phyloP scores from a whole-genome alignment of 2,113 vertebrate genomes.

The Anoura caudifer region DNA sequence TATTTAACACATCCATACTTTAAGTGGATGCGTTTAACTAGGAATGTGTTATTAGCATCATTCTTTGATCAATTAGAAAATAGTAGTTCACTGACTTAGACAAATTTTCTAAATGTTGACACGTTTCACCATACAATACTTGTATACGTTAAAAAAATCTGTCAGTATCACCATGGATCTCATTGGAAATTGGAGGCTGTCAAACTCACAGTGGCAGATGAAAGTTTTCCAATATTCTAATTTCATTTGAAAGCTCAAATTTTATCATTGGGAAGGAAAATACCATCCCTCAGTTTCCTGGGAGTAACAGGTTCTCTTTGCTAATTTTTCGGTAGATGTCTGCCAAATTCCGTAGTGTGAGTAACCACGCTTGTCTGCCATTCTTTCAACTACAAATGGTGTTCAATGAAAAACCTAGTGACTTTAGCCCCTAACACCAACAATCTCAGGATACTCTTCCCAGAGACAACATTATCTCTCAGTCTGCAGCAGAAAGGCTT shows the following conservation, averaged over 20 bases:
- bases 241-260: background rate
- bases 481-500: background rate
- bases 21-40: background rate
- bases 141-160: background rate
- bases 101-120: background rate
- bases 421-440: background rate
- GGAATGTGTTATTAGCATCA: background rate
- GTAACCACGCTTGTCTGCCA: background rate
- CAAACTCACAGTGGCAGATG: background rate
- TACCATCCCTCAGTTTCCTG: background rate
- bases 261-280: background rate
- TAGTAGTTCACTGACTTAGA: background rate
- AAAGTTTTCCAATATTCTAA: background rate
- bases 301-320: background rate
- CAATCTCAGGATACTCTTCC: background rate
- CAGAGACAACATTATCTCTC: background rate
- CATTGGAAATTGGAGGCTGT: background rate
- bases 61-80: background rate
- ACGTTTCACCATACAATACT: background rate
- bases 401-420: background rate
- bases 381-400: background rate
- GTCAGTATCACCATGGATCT: background rate
- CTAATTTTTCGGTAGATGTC: background rate
- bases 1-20: background rate
- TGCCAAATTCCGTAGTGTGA: background rate